Base-by-base conservation (phyloP, 2,113 vertebrate species). In the Phyllostomus hastatus region DNA sequence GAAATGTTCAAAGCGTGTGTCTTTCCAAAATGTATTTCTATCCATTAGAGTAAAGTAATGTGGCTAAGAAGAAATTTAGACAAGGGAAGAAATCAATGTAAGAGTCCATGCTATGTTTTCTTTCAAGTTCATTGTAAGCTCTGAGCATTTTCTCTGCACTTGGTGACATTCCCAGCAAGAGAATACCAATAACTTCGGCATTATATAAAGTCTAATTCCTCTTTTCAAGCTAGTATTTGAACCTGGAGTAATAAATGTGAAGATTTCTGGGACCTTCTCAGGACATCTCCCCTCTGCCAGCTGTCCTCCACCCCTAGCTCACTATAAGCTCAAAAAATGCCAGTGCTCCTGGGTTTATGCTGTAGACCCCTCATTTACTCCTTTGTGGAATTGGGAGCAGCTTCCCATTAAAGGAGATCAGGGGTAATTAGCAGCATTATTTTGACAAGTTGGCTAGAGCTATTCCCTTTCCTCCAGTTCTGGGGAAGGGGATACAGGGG, bases 361-460 rank as follows among this genome's bases (percentile, higher is more conserved):
- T 97, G 94, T 88, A 98, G 98, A 97, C 93, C 96, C 96, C 97
- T 98, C 98, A 98, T 98, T 98, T 98, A 98, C 98, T 98, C 94
- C 96, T 98, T 98, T 98, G 98, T 98, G 97, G 98, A 96, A 85
- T 98, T 98, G 98, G 97, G 98, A 98, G 97, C 98, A 98, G 97
- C 98, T 98, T 98, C 98, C 98, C 98, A 98, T 98, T 98, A 98
- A 98, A 98, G 98, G 98, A 98, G 98, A 98, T 99, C 98, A 98
- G 98, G 98, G 96, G 98, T 98, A 99, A 99, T 99, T 99, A 99
- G 98, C 98, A 97, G 98, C 98, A 98, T 99, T 99, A 99, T 99
- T 99, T 99, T 99, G 98, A 99, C 98, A 99, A 98, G 98, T 95
- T 98, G 98, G 97, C 98, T 98, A 97, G 97, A 98, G 98, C 97